Percentiles rank a stretch among this genome's conserved stretches.
Conservation (phyloP, 2,888 invertebrate genomes). For the Troides aeacus region DNA sequence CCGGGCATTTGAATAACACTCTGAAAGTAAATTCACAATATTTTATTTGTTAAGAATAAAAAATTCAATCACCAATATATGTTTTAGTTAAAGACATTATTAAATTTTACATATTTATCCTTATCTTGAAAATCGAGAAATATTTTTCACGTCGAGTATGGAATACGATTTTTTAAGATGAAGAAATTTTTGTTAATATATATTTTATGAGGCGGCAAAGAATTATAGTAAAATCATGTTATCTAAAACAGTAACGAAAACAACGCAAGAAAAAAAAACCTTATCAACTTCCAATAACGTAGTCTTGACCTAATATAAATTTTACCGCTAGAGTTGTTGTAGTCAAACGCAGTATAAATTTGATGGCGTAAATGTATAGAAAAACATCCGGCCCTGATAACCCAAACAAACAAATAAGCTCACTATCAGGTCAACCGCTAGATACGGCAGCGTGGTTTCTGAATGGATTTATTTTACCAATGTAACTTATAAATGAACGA, state of each 20-base stretch:
- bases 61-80: too few relatives aligned
- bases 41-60: too few relatives aligned
- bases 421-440: constrained; percentile 76
- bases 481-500: not conserved
- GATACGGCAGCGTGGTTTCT: constrained; percentile 67
- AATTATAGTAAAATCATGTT: not conserved
- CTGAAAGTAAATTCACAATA: constrained; percentile 65
- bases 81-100: too few relatives aligned
- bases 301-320: constrained; percentile 71
- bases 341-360: constrained; percentile 66
- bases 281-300: constrained; percentile 48
- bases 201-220: too few relatives aligned
- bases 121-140: too few relatives aligned
- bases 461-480: constrained; percentile 62
- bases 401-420: constrained; percentile 76
- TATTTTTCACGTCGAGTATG: too few relatives aligned
- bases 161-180: too few relatives aligned
- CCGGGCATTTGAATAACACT: constrained; percentile 95
- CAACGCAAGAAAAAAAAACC: constrained; percentile 48
- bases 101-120: too few relatives aligned
- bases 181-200: too few relatives aligned
- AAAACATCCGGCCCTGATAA: constrained; percentile 80
- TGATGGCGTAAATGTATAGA: constrained; percentile 76
- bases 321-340: constrained; percentile 66
- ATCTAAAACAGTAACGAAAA: constrained; percentile 42